Evolutionary conservation across 2,888 invertebrate species (phyloP).

Genomic region (Sialis lutaria): DNA sequence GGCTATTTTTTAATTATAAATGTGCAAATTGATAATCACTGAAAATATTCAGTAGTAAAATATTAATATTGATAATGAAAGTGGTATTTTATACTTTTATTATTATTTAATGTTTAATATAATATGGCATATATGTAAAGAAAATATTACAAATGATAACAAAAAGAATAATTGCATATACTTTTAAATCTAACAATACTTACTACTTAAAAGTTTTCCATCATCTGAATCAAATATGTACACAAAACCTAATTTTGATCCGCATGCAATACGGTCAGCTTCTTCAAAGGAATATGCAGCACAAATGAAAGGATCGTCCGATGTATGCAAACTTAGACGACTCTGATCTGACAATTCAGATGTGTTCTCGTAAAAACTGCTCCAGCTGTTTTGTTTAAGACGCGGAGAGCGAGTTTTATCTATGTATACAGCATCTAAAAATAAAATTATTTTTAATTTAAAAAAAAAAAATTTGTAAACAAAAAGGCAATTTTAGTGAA

Average conservation of each 20-base stretch:
- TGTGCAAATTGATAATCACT: too few relatives aligned
- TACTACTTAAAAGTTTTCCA: constrained; percentile 3
- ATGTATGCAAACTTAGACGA: constrained; percentile 6
- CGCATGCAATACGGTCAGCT: constrained; percentile 12
- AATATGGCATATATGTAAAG: too few relatives aligned
- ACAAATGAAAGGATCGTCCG: constrained; percentile 7
- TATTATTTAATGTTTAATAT: too few relatives aligned
- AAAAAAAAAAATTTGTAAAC: too few relatives aligned
- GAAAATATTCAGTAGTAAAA: too few relatives aligned
- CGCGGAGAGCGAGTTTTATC: constrained; percentile 18
- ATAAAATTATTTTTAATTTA: too few relatives aligned
- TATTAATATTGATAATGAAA: too few relatives aligned
- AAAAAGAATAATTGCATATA: too few relatives aligned
- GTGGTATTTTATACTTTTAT: too few relatives aligned
- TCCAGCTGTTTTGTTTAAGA: constrained; percentile 19
- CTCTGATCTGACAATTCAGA: constrained; percentile 13
- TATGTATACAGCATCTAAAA: not conserved
- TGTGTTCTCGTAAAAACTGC: constrained; percentile 17
- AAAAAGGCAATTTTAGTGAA: not conserved
- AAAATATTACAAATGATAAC: too few relatives aligned
- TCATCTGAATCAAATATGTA: constrained; percentile 11
- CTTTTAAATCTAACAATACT: not conserved
- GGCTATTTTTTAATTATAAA: too few relatives aligned
- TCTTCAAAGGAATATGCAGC: constrained; percentile 9
- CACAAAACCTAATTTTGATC: constrained; percentile 12